Percentiles rank a stretch among this genome's conserved stretches.
Evolutionary conservation across 2,888 invertebrate genomes (phyloP).

Genomic region (Mellilla xanthometata): DNA sequence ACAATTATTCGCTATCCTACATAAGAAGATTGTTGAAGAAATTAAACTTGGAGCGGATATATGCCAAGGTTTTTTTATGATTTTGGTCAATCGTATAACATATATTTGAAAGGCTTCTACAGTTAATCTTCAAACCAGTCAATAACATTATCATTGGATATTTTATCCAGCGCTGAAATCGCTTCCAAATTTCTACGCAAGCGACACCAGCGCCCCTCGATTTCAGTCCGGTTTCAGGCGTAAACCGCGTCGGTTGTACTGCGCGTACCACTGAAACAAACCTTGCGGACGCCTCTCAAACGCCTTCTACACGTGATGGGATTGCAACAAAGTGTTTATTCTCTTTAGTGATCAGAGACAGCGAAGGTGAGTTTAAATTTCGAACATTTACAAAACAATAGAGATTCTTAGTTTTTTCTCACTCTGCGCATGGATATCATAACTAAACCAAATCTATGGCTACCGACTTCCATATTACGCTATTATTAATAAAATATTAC

Average conservation of each 20-base stretch:
- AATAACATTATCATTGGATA: no score
- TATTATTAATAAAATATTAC: no score
- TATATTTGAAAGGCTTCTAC: no score
- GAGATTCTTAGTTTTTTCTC: background rate
- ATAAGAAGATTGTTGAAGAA: no score
- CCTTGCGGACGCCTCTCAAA: constrained; percentile 25
- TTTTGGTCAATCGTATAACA: no score
- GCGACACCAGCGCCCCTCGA: constrained; percentile 52
- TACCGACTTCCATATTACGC: background rate
- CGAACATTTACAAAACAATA: no score
- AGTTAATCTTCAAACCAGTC: no score
- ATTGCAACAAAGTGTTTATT: constrained; percentile 40
- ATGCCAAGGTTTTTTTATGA: no score
- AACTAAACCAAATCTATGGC: background rate
- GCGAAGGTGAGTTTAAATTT: constrained; percentile 40
- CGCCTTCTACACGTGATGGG: constrained; percentile 50
- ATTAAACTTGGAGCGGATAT: no score
- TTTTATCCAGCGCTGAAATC: constrained; percentile 36
- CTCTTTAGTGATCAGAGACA: constrained; percentile 41
- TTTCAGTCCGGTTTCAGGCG: constrained; percentile 45
- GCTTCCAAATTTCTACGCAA: constrained; percentile 34
- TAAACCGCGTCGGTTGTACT: constrained; percentile 40
- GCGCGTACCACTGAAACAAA: constrained; percentile 24
- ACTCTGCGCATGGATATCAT: background rate
- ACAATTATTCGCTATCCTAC: no score